Base-by-base conservation (phyloP, 2,797 vertebrate genomes). In the Sciurus carolinensis region DNA sequence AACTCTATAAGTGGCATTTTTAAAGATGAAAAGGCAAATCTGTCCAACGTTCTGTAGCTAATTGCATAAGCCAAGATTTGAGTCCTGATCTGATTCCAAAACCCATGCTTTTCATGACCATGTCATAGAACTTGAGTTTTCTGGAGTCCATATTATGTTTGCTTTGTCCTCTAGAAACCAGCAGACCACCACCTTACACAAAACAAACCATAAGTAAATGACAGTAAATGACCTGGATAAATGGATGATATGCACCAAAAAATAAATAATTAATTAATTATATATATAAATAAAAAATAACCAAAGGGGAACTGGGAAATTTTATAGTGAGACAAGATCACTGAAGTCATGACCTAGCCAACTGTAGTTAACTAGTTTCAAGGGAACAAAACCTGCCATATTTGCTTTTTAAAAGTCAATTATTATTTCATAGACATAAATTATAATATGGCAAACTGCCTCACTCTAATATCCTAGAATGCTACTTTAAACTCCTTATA, bases 361-460 rank as follows among this genome's bases (percentile, higher is more conserved):
- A 42, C 76, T 76, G 69, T 24, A 39, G 30, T 50, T 81, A 5
- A 75, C 28, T 22, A 69, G 6, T 80, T 64, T 87, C 57, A 87
- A 69, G 30, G 39, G 14, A 84, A 85, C 9, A 87, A 95, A 67
- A n/a, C 0, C 30, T 79, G 39, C 12, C 52, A 47, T 12, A 22
- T 92, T 69, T 77, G 30, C 87, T 96, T 94, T 91, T 42, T 10
- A 24, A 54, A 82, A 95, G 86, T 75, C 13, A 30, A 79, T 59
- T 87, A 87, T 59, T 79, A 62, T 64, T 67, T 90, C 57, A 79
- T 57, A 94, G 36, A 73, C 67, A 76, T 18, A 83, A 3, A 73
- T 66, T 80, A 81, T 7, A 87, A 79, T 83, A 93, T 42, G 72
- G 75, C 22, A 57, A 93, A 84, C 30, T 64, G 36, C 52, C 17